Base-by-base conservation (phyloP, 2,888 invertebrate species). In the Caenorhabditis drosophilae region DNA sequence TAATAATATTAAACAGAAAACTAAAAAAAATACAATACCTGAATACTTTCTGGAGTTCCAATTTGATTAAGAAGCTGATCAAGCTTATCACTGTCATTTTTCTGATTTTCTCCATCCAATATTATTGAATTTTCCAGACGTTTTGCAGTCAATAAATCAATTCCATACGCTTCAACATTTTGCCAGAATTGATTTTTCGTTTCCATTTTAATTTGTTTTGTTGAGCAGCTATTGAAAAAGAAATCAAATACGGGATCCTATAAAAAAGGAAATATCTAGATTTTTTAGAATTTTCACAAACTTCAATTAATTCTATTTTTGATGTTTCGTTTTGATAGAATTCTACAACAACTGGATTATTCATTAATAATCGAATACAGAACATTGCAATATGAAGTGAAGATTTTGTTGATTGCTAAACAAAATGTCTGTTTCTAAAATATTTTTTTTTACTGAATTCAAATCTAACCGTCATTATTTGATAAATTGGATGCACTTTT, bases 351-450 rank as follows among this genome's bases (percentile, higher is more conserved):
- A 6, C 2, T 11, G 61, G 27, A n/a, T 51, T 46, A 15, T 27
- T 23, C 18, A 25, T 23, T 9, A 61, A 51, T n/a, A 61, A 47
- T 7, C 52, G 36, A 1, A 22, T 31, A 11, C 48, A 57, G 44
- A 52, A 57, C 4, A 62, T 52, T 15, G 57, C 62, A n/a, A 49
- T 62, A 27, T 31, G 27, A 4, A 57, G 40, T 3, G 57, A 57
- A n/a, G 52, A 48, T 41, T 58, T 58, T 31, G 51, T 58, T 9
- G 52, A 58, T 15, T 64, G 36, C 46, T 46, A 27, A 46, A 46
- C 7, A 16, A 46, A 46, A 18, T 15, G 6, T 46, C 12, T 31
- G 31, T 31, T 31, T 46, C 18, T 18, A 26, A 9, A 18, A 34
- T 26, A 26, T 4, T 11, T 11, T n/a, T 12, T 3, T 41, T 20